Conservation (phyloP, 2,797 vertebrate genomes). For the Xenopus petersii region DNA sequence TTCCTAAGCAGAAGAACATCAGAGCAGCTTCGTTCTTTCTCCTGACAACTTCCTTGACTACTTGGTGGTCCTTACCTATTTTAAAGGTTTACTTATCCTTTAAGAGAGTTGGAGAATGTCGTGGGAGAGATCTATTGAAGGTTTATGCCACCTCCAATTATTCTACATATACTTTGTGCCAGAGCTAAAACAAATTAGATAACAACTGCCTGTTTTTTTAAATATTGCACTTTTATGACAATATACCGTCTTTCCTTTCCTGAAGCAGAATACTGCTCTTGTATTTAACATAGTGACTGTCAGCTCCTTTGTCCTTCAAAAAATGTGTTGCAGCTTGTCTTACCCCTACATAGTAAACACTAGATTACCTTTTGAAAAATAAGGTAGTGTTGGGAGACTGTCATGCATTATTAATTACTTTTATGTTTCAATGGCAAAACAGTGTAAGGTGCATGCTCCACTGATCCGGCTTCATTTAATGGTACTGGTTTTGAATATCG, state of each 20-base stretch:
- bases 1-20: no score
- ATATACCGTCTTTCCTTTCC: conserved; percentile 14
- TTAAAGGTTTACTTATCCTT: no score
- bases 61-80: no score
- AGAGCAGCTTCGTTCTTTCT: no score
- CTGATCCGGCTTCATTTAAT: not conserved
- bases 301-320: conserved; percentile 28
- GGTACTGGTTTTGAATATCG: not conserved
- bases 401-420: conserved; percentile 21
- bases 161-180: no score
- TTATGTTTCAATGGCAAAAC: conserved; percentile 13
- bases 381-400: not conserved
- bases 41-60: no score
- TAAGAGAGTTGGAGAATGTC: no score
- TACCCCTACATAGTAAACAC: conserved; percentile 13
- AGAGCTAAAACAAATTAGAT: no score
- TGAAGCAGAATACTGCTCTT: not conserved
- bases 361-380: no score
- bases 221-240: not conserved
- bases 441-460: not conserved
- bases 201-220: no score
- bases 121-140: no score
- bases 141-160: no score
- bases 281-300: conserved; percentile 24
- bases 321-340: conserved; percentile 24